phyloP scores from a whole-genome alignment of 2,797 vertebrate genomes.

The Myotis planiceps region DNA sequence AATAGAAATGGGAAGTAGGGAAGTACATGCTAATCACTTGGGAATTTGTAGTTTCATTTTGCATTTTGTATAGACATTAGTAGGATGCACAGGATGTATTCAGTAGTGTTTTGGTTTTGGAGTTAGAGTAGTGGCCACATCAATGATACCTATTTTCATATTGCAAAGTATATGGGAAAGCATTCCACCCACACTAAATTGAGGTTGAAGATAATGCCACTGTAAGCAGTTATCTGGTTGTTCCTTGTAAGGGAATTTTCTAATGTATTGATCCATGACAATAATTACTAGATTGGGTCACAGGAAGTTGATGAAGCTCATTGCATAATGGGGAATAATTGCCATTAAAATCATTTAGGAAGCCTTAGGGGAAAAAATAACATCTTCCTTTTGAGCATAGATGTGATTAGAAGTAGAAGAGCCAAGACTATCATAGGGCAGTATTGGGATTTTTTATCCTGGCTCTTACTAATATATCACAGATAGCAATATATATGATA shows the following conservation, averaged over 20 bases:
- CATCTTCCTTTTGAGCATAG: neutral
- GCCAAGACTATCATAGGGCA: neutral
- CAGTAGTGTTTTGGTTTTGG: slow-evolving; percentile 18
- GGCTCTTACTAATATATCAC: neutral
- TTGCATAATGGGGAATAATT: slow-evolving; percentile 26
- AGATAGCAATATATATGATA: neutral
- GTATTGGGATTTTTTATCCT: neutral
- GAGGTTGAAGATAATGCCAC: slow-evolving; percentile 13
- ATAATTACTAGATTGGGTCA: slow-evolving; percentile 44
- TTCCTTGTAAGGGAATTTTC: slow-evolving; percentile 51
- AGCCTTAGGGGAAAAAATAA: neutral
- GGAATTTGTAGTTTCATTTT: slow-evolving; percentile 61
- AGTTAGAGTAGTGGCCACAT: neutral
- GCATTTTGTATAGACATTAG: slow-evolving; percentile 29
- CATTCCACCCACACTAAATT: neutral
- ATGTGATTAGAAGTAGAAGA: neutral
- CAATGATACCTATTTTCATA: neutral
- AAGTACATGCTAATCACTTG: slow-evolving; percentile 56
- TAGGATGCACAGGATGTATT: slow-evolving; percentile 22
- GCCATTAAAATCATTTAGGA: slow-evolving; percentile 45
- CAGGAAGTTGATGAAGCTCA: slow-evolving; percentile 56
- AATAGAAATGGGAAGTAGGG: slow-evolving; percentile 66
- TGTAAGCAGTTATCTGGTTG: neutral
- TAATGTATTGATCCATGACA: slow-evolving; percentile 58
- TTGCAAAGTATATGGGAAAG: neutral